Percentiles rank a stretch among this genome's conserved stretches.
Conservation (phyloP, 1,140 invertebrate genomes). For the Magallana gigas region DNA sequence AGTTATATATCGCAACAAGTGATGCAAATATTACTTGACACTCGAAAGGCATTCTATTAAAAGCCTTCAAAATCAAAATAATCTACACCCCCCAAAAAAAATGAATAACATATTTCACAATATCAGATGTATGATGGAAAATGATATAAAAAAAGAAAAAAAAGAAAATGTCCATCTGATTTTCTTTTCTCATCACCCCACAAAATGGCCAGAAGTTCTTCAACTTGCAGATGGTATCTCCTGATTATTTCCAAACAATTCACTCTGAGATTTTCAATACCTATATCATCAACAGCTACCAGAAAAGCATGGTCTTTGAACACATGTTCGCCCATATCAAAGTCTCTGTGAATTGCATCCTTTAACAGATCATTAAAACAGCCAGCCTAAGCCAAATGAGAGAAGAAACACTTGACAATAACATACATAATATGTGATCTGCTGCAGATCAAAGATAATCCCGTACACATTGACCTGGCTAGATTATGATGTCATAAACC, state of each 20-base stretch:
- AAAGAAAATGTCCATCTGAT: slow-evolving; percentile 46
- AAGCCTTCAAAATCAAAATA: no score
- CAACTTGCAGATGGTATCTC: slow-evolving; percentile 47
- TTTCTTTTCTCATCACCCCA: slow-evolving; percentile 43
- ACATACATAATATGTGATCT: slow-evolving; percentile 29
- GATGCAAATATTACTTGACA: slow-evolving; percentile 13
- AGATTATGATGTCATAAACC: background rate
- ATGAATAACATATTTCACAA: slow-evolving; percentile 32
- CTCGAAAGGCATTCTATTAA: background rate
- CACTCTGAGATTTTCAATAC: slow-evolving; percentile 41
- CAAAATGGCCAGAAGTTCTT: slow-evolving; percentile 51
- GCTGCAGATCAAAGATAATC: slow-evolving; percentile 26
- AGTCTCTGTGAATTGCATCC: slow-evolving; percentile 46
- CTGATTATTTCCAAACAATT: slow-evolving; percentile 37
- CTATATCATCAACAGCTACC: slow-evolving; percentile 46
- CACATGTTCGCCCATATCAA: slow-evolving; percentile 56
- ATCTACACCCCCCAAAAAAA: background rate
- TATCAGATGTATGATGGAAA: background rate
- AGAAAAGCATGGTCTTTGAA: slow-evolving; percentile 52
- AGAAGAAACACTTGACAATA: slow-evolving; percentile 36
- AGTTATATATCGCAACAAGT: background rate
- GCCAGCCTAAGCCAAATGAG: background rate
- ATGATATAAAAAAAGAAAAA: slow-evolving; percentile 23
- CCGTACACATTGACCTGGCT: slow-evolving; percentile 26
- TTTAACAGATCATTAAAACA: slow-evolving; percentile 32